Conservation (phyloP, 2,888 invertebrate species). For the Hybos culiciformis region DNA sequence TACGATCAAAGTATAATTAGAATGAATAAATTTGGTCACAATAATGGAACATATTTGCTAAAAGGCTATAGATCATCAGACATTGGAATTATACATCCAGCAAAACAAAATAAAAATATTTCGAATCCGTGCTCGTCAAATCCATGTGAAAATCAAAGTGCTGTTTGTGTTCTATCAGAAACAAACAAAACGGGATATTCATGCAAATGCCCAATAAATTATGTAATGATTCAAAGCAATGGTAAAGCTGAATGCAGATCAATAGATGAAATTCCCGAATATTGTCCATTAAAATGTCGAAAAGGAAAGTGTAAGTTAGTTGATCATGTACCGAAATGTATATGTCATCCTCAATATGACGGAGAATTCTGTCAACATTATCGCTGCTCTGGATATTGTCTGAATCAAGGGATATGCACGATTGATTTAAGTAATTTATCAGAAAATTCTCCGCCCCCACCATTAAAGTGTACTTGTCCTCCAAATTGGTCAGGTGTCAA, state of each 20-base stretch:
- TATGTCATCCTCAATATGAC: constrained; percentile 48
- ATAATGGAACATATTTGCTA: constrained; percentile 41
- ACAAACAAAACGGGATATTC: constrained; percentile 32
- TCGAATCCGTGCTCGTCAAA: constrained; percentile 45
- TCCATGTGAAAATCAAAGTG: constrained; percentile 44
- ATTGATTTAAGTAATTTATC: constrained; percentile 29
- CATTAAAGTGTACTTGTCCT: constrained; percentile 44
- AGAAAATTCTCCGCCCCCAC: constrained; percentile 22
- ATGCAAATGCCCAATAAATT: constrained; percentile 46
- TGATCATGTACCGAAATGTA: constrained; percentile 44
- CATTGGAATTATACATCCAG: constrained; percentile 51
- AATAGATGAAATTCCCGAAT: constrained; percentile 26
- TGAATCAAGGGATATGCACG: constrained; percentile 46
- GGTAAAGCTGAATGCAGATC: constrained; percentile 23
- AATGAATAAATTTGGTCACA: constrained; percentile 52
- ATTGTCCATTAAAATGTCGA: constrained; percentile 45
- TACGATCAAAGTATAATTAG: constrained; percentile 48
- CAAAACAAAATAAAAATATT: constrained; percentile 43
- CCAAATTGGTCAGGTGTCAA: constrained; percentile 49
- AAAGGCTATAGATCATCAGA: constrained; percentile 47
- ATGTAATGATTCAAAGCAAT: constrained; percentile 25
- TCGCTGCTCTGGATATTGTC: constrained; percentile 53
- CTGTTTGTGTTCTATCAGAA: constrained; percentile 44
- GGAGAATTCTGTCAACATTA: constrained; percentile 55
- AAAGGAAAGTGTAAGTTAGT: constrained; percentile 45